phyloP scores from a whole-genome alignment of 2,888 invertebrate species.

The Caenorhabditis doughertyi region DNA sequence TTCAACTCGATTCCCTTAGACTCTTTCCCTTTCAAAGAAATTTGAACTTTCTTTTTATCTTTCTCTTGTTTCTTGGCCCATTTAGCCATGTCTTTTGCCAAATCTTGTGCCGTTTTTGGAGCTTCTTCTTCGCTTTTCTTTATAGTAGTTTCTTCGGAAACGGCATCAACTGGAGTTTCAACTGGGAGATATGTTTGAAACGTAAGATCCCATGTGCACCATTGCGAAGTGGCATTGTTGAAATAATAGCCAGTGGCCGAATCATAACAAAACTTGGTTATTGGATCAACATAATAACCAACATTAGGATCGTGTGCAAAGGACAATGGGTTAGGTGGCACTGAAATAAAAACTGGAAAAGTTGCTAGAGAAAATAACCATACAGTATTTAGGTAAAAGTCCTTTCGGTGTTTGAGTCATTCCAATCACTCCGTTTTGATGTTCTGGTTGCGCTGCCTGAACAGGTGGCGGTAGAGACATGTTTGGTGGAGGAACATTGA shows the following conservation, averaged over 20 bases:
- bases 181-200: constrained; percentile 79
- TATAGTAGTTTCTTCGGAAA: neutral
- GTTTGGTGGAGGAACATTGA: constrained; percentile 56
- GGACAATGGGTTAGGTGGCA: constrained; percentile 90
- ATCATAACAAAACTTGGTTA: constrained; percentile 96
- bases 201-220: constrained; percentile 93
- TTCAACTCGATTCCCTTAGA: constrained; percentile 60
- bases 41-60: constrained; percentile 87
- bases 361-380: neutral
- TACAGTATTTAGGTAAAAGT: constrained; percentile 70
- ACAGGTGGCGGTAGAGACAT: constrained; percentile 26
- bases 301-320: constrained; percentile 96
- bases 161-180: constrained; percentile 35
- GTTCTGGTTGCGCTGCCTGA: constrained; percentile 20
- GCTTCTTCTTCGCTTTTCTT: constrained; percentile 30
- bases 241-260: constrained; percentile 90
- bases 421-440: constrained; percentile 66
- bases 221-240: constrained; percentile 92
- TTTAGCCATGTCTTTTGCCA: constrained; percentile 88
- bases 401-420: constrained; percentile 69
- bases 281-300: constrained; percentile 96
- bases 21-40: constrained; percentile 66
- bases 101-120: constrained; percentile 82
- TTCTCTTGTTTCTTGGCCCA: constrained; percentile 99
- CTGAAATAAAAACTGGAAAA: constrained; percentile 59